Base-by-base conservation (phyloP, 2,797 vertebrate genomes). In the Psittacula derbiana region DNA sequence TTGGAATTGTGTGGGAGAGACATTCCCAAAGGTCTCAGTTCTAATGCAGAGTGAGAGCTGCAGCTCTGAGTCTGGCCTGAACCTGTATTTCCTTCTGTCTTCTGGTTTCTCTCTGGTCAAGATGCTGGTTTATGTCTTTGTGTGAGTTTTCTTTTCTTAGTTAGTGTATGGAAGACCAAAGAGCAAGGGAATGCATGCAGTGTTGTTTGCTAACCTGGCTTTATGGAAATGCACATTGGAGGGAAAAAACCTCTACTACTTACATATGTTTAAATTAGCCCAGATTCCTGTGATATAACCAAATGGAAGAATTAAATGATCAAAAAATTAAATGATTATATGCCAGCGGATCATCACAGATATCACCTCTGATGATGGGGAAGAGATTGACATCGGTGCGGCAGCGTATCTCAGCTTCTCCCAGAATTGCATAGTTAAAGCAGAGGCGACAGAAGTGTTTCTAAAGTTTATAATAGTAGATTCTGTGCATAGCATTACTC, bases 391-490 rank as follows among this genome's bases (percentile, higher is more conserved):
- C 3, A 2, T 3, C 24, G 24, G 60, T 31, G n/a, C 20, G 53
- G 80, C 24, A 33, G 18, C 0, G 0, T 30, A 53, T 36, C 40
- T 70, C 24, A 23, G 62, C 66, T 58, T 28, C 55, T 60, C 8
- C 28, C 70, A 11, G 49, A 71, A 28, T 30, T 6, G 0, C 0
- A 1, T 2, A 36, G n/a, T 27, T 30, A 43, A 53, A 23, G 28
- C 40, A 71, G 36, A 69, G 31, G 43, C 16, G 10, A 24, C 24
- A 31, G 6, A 36, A 85, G 28, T 18, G 18, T 87, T 93, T 53
- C 49, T 61, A 2, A 18, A 19, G 16, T 55, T 50, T 20, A 0
- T 25, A 25, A 3, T 3, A 17, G 53, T 31, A 75, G 53, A 30
- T 62, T 62, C 72, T 47, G 31, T 58, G 74, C 47, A 49, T 28